Evolutionary conservation across 2,797 vertebrate genomes (phyloP).

Genomic region (Cirrhinus molitorella): DNA sequence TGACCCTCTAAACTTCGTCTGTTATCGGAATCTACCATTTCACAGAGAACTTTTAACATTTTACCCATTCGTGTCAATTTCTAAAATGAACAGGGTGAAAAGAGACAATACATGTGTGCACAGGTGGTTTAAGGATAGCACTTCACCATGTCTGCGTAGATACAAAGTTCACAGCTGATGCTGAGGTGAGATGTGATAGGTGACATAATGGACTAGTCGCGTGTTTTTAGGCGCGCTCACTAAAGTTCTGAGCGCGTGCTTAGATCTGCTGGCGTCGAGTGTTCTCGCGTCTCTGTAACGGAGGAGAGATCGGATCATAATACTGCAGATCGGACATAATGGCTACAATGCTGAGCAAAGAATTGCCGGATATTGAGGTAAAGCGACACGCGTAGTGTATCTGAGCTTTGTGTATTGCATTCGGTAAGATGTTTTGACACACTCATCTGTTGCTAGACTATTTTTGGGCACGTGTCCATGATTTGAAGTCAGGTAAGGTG

Average conservation of each 20-base stretch:
- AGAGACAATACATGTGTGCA: background rate
- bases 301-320: background rate
- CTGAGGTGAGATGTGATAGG: background rate
- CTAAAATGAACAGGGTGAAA: background rate
- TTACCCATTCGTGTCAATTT: background rate
- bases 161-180: background rate
- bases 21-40: slow-evolving; percentile 40
- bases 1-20: slow-evolving; percentile 3
- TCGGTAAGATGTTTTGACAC: slow-evolving; percentile 28
- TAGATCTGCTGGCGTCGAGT: background rate
- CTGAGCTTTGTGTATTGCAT: background rate
- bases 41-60: background rate
- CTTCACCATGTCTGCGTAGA: background rate
- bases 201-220: slow-evolving; percentile 39
- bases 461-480: slow-evolving; percentile 34
- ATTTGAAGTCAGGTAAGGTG: slow-evolving; percentile 25
- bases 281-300: background rate
- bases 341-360: slow-evolving; percentile 79
- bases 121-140: background rate
- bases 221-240: slow-evolving; percentile 15
- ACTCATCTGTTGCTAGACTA: slow-evolving; percentile 2
- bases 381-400: slow-evolving; percentile 22
- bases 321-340: slow-evolving; percentile 62
- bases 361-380: slow-evolving; percentile 85
- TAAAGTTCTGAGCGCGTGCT: slow-evolving; percentile 26